phyloP scores from a whole-genome alignment of 2,888 invertebrate genomes.

The Vanessa cardui region DNA sequence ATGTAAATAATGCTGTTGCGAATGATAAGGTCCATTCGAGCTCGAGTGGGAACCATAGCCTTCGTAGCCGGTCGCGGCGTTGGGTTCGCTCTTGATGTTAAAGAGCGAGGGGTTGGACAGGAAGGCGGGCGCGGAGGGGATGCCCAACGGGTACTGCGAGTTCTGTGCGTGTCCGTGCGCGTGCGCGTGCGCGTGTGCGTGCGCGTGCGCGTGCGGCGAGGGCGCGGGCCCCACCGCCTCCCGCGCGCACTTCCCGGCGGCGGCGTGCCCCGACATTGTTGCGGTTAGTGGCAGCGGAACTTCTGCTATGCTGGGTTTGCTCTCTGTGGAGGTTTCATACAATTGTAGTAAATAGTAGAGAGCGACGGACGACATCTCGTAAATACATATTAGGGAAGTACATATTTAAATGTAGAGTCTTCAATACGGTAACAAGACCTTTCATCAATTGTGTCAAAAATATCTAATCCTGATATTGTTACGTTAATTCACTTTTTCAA shows the following conservation, averaged over 20 bases:
- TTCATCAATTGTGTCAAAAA: no score
- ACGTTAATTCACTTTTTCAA: no score
- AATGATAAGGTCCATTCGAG: slow-evolving; percentile 61
- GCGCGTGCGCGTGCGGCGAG: slow-evolving; percentile 59
- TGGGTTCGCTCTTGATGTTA: slow-evolving; percentile 78
- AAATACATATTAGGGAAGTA: no score
- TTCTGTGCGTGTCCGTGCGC: slow-evolving; percentile 74
- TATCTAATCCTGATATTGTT: no score
- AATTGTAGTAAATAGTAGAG: background rate
- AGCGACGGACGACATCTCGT: no score
- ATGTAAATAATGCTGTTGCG: slow-evolving; percentile 82
- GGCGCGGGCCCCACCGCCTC: slow-evolving; percentile 64
- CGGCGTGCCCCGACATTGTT: slow-evolving; percentile 52
- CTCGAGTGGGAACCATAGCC: slow-evolving; percentile 58
- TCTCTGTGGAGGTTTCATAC: slow-evolving; percentile 51
- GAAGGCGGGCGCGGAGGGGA: slow-evolving; percentile 60
- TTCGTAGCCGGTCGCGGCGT: slow-evolving; percentile 59
- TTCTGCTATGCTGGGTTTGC: slow-evolving; percentile 74
- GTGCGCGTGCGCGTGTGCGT: slow-evolving; percentile 43
- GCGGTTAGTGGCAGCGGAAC: slow-evolving; percentile 69
- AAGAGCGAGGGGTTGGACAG: slow-evolving; percentile 66
- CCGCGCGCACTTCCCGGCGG: slow-evolving; percentile 58
- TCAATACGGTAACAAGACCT: no score
- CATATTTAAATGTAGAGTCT: no score
- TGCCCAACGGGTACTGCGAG: slow-evolving; percentile 66